These are phyloP conservation scores for Apogon hyalosoma DNA, from an alignment of 2,797 vertebrate species.

Conservation along the genomic window DNA sequence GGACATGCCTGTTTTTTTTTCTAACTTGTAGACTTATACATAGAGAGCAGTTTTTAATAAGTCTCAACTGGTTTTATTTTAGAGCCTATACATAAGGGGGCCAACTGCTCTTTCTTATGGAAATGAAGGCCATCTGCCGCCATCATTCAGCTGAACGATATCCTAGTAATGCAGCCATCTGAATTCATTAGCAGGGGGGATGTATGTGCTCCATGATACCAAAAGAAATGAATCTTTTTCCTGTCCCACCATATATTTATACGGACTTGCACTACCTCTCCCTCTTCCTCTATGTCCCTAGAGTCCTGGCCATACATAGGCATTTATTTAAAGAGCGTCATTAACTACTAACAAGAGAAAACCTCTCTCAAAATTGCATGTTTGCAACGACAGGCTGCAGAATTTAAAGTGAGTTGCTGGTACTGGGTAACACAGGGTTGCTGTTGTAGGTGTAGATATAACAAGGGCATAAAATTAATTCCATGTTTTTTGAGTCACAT, in stretches of 20 bases:
- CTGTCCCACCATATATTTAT: slow-evolving; percentile 77
- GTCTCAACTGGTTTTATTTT: slow-evolving; percentile 81
- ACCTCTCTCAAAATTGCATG: slow-evolving; percentile 72
- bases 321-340: slow-evolving; percentile 82
- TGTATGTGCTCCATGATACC: slow-evolving; percentile 74
- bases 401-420: slow-evolving; percentile 46
- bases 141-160: slow-evolving; percentile 81
- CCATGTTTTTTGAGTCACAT: no score
- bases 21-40: slow-evolving; percentile 61
- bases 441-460: slow-evolving; percentile 1
- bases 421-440: slow-evolving; percentile 22
- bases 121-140: slow-evolving; percentile 84
- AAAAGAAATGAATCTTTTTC: slow-evolving; percentile 80
- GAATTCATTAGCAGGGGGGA: slow-evolving; percentile 81
- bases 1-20: slow-evolving; percentile 50
- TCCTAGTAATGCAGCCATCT: slow-evolving; percentile 82
- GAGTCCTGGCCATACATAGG: slow-evolving; percentile 67
- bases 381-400: slow-evolving; percentile 55
- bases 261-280: slow-evolving; percentile 65
- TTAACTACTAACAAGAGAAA: slow-evolving; percentile 78
- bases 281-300: slow-evolving; percentile 55
- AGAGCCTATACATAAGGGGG: slow-evolving; percentile 79
- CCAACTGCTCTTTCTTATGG: slow-evolving; percentile 84
- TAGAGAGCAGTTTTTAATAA: slow-evolving; percentile 77
- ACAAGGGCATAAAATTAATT: no score